Conservation (phyloP, 2,113 vertebrate species). For the Cyanistes caeruleus region DNA sequence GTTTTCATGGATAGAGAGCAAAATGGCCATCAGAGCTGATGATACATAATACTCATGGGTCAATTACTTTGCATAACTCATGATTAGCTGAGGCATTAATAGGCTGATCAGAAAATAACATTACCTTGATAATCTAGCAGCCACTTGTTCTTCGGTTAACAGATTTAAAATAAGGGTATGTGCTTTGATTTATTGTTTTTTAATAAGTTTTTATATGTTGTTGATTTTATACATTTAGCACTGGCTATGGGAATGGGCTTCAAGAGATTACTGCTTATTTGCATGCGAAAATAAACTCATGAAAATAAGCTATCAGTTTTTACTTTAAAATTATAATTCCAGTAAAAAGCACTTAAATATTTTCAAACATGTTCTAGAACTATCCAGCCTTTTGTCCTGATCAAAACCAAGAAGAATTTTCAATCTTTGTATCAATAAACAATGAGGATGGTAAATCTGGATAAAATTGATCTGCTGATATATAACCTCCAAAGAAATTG, state of each 20-base stretch:
- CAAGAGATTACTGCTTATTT: neutral
- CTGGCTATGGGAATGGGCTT: neutral
- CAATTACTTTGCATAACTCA: neutral
- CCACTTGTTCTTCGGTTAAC: neutral
- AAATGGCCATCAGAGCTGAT: neutral
- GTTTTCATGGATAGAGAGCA: neutral
- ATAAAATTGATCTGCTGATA: neutral
- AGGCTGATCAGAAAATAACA: neutral
- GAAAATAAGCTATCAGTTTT: neutral
- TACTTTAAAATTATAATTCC: neutral
- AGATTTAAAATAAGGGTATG: neutral
- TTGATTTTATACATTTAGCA: neutral
- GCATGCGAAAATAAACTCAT: neutral
- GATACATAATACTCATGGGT: neutral
- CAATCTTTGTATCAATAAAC: neutral
- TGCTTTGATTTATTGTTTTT: neutral
- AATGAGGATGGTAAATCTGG: neutral
- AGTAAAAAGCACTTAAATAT: neutral
- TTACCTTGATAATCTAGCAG: neutral
- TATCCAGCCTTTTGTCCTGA: neutral
- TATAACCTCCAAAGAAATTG: neutral
- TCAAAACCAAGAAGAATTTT: neutral
- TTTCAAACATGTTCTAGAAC: neutral
- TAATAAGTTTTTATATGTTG: fast-evolving
- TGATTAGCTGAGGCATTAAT: neutral